Percentiles rank a stretch among this genome's conserved stretches.
These are phyloP conservation scores for Pyxicephalus adspersus DNA, from an alignment of 2,113 vertebrate genomes.

Conservation along the genomic window DNA sequence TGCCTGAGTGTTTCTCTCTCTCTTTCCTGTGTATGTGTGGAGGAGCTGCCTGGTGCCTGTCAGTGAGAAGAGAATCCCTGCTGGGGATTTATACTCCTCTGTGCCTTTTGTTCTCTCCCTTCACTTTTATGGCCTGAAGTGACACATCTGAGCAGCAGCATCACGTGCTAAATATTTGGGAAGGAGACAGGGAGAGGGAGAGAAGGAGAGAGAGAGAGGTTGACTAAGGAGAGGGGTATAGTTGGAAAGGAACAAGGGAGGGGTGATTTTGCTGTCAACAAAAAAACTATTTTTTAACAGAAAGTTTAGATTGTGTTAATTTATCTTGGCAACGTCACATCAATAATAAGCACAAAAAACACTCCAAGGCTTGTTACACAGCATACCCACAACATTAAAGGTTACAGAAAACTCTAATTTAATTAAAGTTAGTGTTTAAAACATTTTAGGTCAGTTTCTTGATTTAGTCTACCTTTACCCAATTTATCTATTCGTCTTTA, in stretches of 20 bases:
- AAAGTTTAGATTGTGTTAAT: slow-evolving; percentile 17
- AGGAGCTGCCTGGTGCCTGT: slow-evolving; percentile 53
- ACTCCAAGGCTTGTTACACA: not conserved
- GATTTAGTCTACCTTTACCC: no score
- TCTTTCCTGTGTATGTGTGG: slow-evolving; percentile 17
- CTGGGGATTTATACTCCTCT: slow-evolving; percentile 71
- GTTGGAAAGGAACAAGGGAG: slow-evolving; percentile 52
- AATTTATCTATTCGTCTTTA: no score
- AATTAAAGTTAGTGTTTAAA: no score
- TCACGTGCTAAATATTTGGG: slow-evolving; percentile 52
- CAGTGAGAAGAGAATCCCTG: slow-evolving; percentile 58
- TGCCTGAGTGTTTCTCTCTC: slow-evolving; percentile 1
- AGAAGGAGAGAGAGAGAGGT: slow-evolving; percentile 34
- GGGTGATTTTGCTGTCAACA: slow-evolving; percentile 6
- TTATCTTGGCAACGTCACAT: not conserved
- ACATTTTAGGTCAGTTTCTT: no score
- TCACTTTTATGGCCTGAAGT: slow-evolving; percentile 68
- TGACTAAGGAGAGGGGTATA: slow-evolving; percentile 43
- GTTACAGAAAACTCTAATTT: no score
- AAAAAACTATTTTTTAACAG: slow-evolving; percentile 5
- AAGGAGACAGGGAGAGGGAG: slow-evolving; percentile 34
- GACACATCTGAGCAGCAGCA: slow-evolving; percentile 67
- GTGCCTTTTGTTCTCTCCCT: slow-evolving; percentile 76
- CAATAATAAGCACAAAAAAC: not conserved
- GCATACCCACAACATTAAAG: not conserved